Evolutionary conservation across 2,888 invertebrate species (phyloP), one percentile per base, ranked within the genome.

Genomic region (Odontomyia ornata): DNA sequence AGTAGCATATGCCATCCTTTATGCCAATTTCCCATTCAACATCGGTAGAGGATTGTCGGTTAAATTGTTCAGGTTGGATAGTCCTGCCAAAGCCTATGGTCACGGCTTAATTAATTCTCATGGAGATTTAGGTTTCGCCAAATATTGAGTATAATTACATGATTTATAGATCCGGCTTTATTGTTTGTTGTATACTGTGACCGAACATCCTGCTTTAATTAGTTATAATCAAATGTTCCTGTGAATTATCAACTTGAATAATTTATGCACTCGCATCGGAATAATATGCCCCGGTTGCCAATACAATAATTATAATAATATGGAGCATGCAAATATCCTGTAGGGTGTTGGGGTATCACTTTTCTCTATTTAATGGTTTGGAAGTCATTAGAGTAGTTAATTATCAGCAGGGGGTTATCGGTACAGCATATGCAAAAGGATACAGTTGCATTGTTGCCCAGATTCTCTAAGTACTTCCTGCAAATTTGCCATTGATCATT

Each of bases 201-300:
- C 25, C 60, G 67, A 75, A 76, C 75, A 76, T 79, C 77, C 77
- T 72, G 73, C 69, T 77, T 77, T 75, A 79, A 77, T 77, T 77
- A 77, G 75, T 77, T 76, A 62, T 77, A 76, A 79, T 79, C 76
- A 77, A 79, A 79, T 77, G 76, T 79, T 76, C 79, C 77, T 62
- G 71, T 67, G 76, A 65, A 76, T 67, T 76, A 76, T 30, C 76
- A 67, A 57, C 56, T 57, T 36, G 47, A 65, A 76, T 76, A 67
- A 76, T 76, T 76, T 76, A 76, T 76, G 67, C 67, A 76, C 28
- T 36, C 67, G 46, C 30, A n/a, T 15, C 23, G 30, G 65, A 76
- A 67, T 67, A 67, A 76, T 65, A 52, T 57, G 18, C 36, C 28
- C 43, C 0, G 27, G 28, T 15, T 5, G 52, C 52, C n/a, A 15